Evolutionary conservation across 2,113 vertebrate genomes (phyloP).

Genomic region (Ptyas mucosa): DNA sequence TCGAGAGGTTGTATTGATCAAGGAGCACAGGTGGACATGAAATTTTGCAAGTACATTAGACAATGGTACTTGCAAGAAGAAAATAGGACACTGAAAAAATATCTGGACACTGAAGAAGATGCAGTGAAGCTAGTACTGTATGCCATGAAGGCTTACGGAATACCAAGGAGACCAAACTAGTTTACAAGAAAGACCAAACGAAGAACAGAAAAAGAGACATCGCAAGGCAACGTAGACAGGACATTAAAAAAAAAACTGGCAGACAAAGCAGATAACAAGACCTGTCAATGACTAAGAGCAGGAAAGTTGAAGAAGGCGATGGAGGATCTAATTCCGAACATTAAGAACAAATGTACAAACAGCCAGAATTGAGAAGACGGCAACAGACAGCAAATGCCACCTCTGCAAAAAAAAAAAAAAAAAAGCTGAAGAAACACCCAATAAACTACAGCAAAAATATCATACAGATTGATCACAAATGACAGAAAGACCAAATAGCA

Average conservation of each 20-base stretch:
- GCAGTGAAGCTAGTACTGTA: background rate
- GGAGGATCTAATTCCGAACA: background rate
- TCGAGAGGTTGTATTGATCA: background rate
- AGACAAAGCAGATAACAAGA: background rate
- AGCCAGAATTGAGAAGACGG: background rate
- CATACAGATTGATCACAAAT: background rate
- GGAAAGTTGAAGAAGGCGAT: background rate
- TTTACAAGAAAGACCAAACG: background rate
- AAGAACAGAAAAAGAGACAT: background rate
- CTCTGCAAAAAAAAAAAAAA: background rate
- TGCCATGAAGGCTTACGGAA: background rate
- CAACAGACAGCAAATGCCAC: background rate
- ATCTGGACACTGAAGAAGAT: background rate
- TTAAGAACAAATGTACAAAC: background rate
- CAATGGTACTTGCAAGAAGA: background rate
- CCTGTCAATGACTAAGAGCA: background rate
- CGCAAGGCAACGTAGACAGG: background rate
- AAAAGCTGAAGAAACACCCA: background rate
- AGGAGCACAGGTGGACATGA: background rate
- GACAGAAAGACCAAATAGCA: background rate
- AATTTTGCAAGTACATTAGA: background rate
- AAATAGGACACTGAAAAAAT: background rate
- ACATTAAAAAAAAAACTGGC: background rate
- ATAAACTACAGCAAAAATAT: background rate
- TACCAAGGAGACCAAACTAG: background rate